Conservation (phyloP, 1,140 invertebrate genomes). For the Drosophila tani region DNA sequence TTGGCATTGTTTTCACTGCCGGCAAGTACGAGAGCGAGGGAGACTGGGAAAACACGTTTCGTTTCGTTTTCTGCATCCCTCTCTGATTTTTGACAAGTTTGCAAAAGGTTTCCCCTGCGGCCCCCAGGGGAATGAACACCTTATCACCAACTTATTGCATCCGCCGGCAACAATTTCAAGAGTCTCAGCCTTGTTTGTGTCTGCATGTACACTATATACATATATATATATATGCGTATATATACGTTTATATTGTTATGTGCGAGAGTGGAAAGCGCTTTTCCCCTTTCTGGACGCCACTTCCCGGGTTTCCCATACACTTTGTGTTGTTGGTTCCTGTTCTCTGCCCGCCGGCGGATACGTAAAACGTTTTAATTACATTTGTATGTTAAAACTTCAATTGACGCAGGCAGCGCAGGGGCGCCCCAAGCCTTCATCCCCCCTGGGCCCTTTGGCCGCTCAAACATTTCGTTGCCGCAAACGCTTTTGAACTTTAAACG, state of each 20-base stretch:
- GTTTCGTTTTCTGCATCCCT: constrained; percentile 48
- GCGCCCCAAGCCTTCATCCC: constrained; percentile 23
- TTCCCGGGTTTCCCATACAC: constrained; percentile 50
- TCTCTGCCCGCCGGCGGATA: constrained; percentile 72
- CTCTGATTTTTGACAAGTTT: constrained; percentile 80
- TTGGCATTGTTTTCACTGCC: constrained; percentile 74
- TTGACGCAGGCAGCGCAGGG: constrained; percentile 53
- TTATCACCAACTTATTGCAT: constrained; percentile 84
- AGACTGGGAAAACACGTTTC: constrained; percentile 63
- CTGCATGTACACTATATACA: constrained; percentile 18
- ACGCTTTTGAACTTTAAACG: constrained; percentile 79
- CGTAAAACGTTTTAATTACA: constrained; percentile 84
- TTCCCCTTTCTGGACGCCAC: constrained; percentile 70
- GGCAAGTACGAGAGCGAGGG: constrained; percentile 1
- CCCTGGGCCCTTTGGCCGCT: constrained; percentile 1
- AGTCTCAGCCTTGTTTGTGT: constrained; percentile 61
- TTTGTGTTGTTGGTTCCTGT: constrained; percentile 69
- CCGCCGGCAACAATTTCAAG: constrained; percentile 82
- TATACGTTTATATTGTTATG: neutral
- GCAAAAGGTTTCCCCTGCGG: constrained; percentile 63
- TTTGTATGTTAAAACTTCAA: constrained; percentile 84
- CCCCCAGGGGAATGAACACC: constrained; percentile 79
- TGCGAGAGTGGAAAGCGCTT: constrained; percentile 38
- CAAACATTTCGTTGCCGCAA: constrained; percentile 58
- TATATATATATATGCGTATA: neutral